Evolutionary conservation across 2,113 vertebrate species (phyloP), one percentile per base, ranked within the genome.

Genomic region (Heteronetta atricapilla): DNA sequence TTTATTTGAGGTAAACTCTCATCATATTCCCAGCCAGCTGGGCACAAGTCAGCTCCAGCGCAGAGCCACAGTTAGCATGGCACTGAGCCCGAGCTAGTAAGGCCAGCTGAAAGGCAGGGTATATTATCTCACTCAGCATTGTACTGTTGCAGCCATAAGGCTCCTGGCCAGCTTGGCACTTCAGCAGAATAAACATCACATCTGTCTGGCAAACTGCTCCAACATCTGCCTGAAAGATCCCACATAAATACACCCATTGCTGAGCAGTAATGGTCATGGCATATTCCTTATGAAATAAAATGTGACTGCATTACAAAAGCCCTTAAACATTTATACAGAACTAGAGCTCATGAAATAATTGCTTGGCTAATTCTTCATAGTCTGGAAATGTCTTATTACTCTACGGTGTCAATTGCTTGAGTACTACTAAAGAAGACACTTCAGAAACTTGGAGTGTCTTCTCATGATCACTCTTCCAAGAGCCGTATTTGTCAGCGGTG

Each of bases 331-430:
- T 92, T 95, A 60, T 28, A 92, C 44, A 88, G 86, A 90, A 26
- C 13, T 60, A 53, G n/a, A 73, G 53, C 36, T 92, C 86, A 76
- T 84, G 83, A 92, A 84, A 85, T 90, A 94, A 96, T 96, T 92
- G 82, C 44, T 82, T 87, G 58, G 62, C 50, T 87, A 89, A 90
- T 90, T 96, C 70, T 87, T 79, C 44, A 46, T 55, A 79, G 90
- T 50, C 58, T 89, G 80, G 48, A 87, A 77, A 87, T 67, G 60
- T 69, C 82, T 88, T 77, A 72, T 78, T 88, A 50, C 38, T 29
- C 52, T 48, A 33, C 66, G 82, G 34, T 21, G 20, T 90, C 90
- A 90, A 66, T 93, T 96, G 53, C 70, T 88, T 21, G 82, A 96
- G 88, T 76, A 55, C 44, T 87, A 4, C 88, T 90, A 48, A 79